Conservation (phyloP, 2,797 vertebrate genomes). For the Eulemur mongoz region DNA sequence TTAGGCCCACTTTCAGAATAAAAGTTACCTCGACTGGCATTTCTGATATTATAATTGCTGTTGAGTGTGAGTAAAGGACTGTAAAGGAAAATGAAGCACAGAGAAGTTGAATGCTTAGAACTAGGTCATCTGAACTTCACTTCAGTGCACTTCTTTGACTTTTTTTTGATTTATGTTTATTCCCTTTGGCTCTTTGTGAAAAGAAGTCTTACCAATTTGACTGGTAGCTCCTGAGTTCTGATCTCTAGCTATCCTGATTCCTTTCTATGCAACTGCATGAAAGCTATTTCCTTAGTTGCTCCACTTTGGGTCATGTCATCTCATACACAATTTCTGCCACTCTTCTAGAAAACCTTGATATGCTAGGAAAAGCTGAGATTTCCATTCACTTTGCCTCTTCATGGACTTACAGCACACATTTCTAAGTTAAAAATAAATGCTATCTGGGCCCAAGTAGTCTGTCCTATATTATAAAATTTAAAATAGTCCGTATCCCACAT, state of each 20-base stretch:
- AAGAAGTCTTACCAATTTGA: neutral
- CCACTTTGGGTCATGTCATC: neutral
- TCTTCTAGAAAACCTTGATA: neutral
- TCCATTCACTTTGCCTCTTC: neutral
- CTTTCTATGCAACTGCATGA: neutral
- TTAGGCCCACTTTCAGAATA: neutral
- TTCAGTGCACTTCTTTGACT: neutral
- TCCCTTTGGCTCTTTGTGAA: neutral
- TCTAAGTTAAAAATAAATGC: conserved; percentile 21
- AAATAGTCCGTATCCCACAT: neutral
- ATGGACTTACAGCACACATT: neutral
- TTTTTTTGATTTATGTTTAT: neutral
- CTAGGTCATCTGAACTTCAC: neutral
- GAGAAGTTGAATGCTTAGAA: neutral
- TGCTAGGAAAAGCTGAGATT: neutral
- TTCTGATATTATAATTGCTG: neutral
- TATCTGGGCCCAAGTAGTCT: neutral
- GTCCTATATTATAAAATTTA: neutral
- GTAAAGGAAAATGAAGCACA: neutral
- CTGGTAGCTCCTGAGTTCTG: neutral
- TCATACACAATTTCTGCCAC: neutral
- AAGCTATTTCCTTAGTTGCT: neutral
- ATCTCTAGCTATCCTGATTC: neutral
- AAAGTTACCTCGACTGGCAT: neutral
- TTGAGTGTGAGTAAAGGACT: neutral